These are phyloP conservation scores for Trichogramma evanescens DNA, from an alignment of 2,888 invertebrate species.

Conservation along the genomic window DNA sequence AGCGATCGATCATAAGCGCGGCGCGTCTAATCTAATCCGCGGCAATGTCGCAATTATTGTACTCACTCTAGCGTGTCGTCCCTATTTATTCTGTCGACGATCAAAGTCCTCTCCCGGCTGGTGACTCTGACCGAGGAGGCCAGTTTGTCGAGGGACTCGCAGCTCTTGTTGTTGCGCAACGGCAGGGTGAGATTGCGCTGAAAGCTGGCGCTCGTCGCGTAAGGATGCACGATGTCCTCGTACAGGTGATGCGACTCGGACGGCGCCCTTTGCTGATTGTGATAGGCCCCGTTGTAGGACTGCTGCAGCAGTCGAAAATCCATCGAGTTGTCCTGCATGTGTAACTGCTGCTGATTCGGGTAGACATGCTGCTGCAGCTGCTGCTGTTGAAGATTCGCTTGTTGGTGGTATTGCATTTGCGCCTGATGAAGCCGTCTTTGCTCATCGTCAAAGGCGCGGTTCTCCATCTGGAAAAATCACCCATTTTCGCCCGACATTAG, in stretches of 20 bases:
- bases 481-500: too few species aligned
- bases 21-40: too few species aligned
- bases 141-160: slow-evolving; percentile 17
- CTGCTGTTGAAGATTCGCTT: background rate
- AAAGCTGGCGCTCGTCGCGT: slow-evolving; percentile 20
- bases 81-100: slow-evolving; percentile 12
- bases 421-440: slow-evolving; percentile 16
- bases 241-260: slow-evolving; percentile 33
- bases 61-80: slow-evolving; percentile 4
- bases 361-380: too few species aligned
- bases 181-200: slow-evolving; percentile 39
- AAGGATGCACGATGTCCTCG: slow-evolving; percentile 35
- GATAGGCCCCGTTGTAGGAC: background rate
- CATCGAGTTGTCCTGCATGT: background rate
- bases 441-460: slow-evolving; percentile 43
- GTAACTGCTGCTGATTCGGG: background rate
- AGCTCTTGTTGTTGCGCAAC: slow-evolving; percentile 25
- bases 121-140: slow-evolving; percentile 35
- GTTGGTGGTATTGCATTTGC: slow-evolving; percentile 2
- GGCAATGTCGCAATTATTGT: too few species aligned
- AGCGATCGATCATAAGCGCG: too few species aligned
- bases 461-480: slow-evolving; percentile 38
- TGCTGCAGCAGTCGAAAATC: background rate
- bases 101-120: slow-evolving; percentile 26
- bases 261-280: background rate